A percentile compares a stretch with the other conserved stretches of the same genome.
phyloP scores from a whole-genome alignment of 2,113 vertebrate genomes.

The Pholis gunnellus region DNA sequence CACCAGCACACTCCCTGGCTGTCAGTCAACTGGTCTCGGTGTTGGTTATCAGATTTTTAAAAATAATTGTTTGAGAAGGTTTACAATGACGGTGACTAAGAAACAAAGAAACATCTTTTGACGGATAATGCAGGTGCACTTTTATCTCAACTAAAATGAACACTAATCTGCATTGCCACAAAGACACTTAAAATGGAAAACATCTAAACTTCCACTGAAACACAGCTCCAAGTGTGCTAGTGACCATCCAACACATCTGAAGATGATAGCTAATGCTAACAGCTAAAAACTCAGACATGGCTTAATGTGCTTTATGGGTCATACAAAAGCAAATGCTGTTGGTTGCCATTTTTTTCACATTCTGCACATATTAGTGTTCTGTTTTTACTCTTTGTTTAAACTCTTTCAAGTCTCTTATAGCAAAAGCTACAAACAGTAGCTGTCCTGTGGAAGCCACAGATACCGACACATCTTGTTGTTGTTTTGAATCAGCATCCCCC shows the following conservation, averaged over 20 bases:
- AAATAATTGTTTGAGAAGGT: not conserved
- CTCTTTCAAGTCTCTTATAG: not conserved
- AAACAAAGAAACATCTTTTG: not conserved
- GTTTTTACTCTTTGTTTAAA: not conserved
- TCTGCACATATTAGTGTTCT: not conserved
- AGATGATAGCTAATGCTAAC: not conserved
- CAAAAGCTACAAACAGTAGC: not conserved
- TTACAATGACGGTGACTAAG: not conserved
- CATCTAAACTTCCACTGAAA: not conserved
- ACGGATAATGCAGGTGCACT: not conserved
- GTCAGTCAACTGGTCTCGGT: slow-evolving; percentile 39
- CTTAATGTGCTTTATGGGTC: not conserved
- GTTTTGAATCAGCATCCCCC: slow-evolving; percentile 5
- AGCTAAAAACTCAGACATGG: not conserved
- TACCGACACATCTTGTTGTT: not conserved
- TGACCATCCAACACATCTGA: not conserved
- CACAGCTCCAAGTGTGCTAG: not conserved
- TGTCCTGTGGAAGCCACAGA: not conserved
- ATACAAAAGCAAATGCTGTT: not conserved
- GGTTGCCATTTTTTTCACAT: not conserved
- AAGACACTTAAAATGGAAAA: not conserved
- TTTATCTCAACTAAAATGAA: not conserved
- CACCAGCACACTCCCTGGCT: slow-evolving; percentile 43
- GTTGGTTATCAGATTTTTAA: slow-evolving; percentile 34
- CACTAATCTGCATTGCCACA: not conserved